Conservation (phyloP, 2,888 invertebrate species). For the Oxycera nigricornis region DNA sequence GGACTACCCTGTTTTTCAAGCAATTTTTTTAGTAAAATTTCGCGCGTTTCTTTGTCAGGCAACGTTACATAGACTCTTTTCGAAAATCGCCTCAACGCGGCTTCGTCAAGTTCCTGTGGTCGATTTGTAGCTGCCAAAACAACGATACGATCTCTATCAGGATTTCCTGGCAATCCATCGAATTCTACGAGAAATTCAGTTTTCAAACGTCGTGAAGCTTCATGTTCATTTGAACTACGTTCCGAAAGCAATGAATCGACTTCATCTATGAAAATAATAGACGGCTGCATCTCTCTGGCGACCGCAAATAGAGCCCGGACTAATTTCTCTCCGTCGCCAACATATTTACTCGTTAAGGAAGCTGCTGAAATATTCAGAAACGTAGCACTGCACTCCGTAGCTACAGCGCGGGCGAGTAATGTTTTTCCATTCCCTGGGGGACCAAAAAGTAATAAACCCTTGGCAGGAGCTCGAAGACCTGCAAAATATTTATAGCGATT, state of each 20-base stretch:
- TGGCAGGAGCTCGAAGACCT: conserved; percentile 90
- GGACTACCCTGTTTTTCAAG: conserved; percentile 79
- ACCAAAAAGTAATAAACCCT: conserved; percentile 92
- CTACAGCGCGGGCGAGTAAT: conserved; percentile 93
- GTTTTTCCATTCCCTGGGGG: conserved; percentile 96
- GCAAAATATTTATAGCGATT: conserved; percentile 72
- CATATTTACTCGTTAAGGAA: conserved; percentile 97
- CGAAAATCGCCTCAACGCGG: conserved; percentile 91
- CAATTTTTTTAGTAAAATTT: conserved; percentile 76
- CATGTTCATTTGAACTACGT: conserved; percentile 92
- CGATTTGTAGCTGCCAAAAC: conserved; percentile 99
- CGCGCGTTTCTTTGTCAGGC: conserved; percentile 83
- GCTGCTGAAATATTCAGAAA: conserved; percentile 99
- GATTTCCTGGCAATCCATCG: conserved; percentile 89
- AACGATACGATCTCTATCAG: conserved; percentile 84
- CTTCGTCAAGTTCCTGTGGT: conserved; percentile 96
- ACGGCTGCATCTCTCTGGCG: conserved; percentile 88
- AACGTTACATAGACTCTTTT: conserved; percentile 96
- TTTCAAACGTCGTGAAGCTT: conserved; percentile 92
- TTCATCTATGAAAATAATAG: conserved; percentile 94
- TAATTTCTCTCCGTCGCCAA: conserved; percentile 98
- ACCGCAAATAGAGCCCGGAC: conserved; percentile 95
- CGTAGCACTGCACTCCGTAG: conserved; percentile 94
- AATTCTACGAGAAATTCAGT: conserved; percentile 98
- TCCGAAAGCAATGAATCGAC: conserved; percentile 96